Conservation (phyloP, 2,113 vertebrate species). For the Aptenodytes forsteri region DNA sequence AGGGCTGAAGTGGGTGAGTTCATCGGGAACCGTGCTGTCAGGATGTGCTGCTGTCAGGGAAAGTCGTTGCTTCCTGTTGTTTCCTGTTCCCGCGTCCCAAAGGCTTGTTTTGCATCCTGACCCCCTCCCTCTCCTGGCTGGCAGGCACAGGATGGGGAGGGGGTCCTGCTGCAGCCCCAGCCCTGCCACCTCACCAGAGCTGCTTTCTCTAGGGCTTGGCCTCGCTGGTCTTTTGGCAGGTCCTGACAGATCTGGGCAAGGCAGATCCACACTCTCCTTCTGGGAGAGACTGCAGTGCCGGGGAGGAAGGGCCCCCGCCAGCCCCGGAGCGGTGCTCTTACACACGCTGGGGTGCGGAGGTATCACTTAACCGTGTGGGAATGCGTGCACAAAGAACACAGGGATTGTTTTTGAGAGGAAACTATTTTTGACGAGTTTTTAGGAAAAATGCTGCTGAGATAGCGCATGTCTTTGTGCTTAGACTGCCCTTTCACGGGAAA, state of each 20-base stretch:
- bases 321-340: not conserved
- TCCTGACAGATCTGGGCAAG: not conserved
- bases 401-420: not conserved
- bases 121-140: not conserved
- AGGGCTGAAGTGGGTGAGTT: not conserved
- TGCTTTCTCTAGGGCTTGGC: not conserved
- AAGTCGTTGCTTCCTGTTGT: not conserved
- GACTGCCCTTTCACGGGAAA: not conserved
- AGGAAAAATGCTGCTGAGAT: not conserved
- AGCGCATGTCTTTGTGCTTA: not conserved
- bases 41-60: not conserved
- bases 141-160: rapidly evolving
- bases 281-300: not conserved
- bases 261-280: not conserved
- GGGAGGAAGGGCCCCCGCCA: not conserved
- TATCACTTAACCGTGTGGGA: not conserved
- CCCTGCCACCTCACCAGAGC: not conserved
- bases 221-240: not conserved
- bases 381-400: not conserved
- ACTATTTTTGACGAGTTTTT: not conserved
- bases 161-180: not conserved
- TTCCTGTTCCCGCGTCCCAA: not conserved
- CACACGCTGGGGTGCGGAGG: rapidly evolving
- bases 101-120: not conserved
- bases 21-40: not conserved